These are phyloP conservation scores for Heliconius hermathena DNA, from an alignment of 1,140 invertebrate genomes.

Conservation along the genomic window DNA sequence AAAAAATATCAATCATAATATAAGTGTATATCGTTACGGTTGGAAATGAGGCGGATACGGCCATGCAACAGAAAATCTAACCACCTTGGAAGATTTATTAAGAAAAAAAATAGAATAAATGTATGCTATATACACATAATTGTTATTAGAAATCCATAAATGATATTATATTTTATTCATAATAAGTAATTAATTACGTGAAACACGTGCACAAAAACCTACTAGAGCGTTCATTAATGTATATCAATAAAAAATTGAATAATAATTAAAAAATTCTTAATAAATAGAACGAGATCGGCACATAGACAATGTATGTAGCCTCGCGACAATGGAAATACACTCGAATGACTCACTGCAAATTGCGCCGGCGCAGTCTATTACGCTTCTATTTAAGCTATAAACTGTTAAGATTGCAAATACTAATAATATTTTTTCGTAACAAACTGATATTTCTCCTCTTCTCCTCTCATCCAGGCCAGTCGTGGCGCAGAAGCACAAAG, in stretches of 20 bases:
- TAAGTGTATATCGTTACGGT: too few relatives aligned
- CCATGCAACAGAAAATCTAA: too few relatives aligned
- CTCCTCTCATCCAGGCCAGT: too few relatives aligned
- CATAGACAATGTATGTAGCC: background rate
- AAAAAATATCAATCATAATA: too few relatives aligned
- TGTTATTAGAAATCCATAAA: background rate
- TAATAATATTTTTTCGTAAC: background rate
- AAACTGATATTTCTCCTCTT: too few relatives aligned
- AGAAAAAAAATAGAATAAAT: too few relatives aligned
- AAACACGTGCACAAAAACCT: background rate
- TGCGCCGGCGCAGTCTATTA: slow-evolving; percentile 8
- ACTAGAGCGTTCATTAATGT: background rate
- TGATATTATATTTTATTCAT: background rate
- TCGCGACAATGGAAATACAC: background rate
- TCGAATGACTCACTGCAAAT: slow-evolving; percentile 1
- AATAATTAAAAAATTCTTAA: background rate
- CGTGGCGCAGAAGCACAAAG: too few relatives aligned
- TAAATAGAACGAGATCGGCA: background rate
- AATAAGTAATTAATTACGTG: background rate
- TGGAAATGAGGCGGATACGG: too few relatives aligned
- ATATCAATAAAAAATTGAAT: background rate
- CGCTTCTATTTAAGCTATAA: background rate
- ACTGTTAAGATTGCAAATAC: slow-evolving; percentile 1
- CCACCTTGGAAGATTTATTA: too few relatives aligned
- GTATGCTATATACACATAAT: background rate